These are phyloP conservation scores for Lanistes nyassanus DNA, from an alignment of 1,140 invertebrate species.

Conservation along the genomic window DNA sequence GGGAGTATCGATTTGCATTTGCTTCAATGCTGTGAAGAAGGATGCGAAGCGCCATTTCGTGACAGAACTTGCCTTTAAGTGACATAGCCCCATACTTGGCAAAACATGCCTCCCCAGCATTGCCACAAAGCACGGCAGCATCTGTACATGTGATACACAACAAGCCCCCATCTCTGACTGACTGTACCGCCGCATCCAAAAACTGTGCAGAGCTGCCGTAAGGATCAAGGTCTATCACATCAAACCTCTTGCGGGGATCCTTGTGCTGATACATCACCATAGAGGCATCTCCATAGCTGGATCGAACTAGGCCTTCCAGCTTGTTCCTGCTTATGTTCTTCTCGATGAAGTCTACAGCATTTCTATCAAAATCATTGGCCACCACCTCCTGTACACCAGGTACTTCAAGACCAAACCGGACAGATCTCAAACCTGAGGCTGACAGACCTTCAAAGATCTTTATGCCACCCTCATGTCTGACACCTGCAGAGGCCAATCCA, in stretches of 20 bases:
- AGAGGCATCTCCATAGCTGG: constrained; percentile 66
- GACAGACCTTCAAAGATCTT: constrained; percentile 91
- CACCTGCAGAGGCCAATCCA: too few relatives aligned
- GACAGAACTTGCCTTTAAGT: constrained; percentile 86
- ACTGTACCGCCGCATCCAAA: constrained; percentile 87
- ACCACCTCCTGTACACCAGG: constrained; percentile 82
- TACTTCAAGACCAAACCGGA: constrained; percentile 96
- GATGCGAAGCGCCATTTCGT: constrained; percentile 96
- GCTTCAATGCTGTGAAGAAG: constrained; percentile 89
- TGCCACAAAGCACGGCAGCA: constrained; percentile 96
- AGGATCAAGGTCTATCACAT: constrained; percentile 95
- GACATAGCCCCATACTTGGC: constrained; percentile 94
- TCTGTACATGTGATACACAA: constrained; percentile 98
- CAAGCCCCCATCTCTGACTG: constrained; percentile 68
- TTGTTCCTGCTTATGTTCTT: constrained; percentile 84
- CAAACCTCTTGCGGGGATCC: constrained; percentile 76
- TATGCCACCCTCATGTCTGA: constrained; percentile 43
- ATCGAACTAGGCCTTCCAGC: constrained; percentile 79
- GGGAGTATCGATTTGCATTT: constrained; percentile 91
- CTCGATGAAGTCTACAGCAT: constrained; percentile 87
- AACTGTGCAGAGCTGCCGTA: constrained; percentile 96
- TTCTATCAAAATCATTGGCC: constrained; percentile 93
- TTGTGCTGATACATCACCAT: constrained; percentile 75
- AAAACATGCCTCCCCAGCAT: constrained; percentile 92
- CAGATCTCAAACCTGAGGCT: constrained; percentile 93